These are phyloP conservation scores for Lepidurus packardi DNA, from an alignment of 1,140 invertebrate species.

Conservation along the genomic window DNA sequence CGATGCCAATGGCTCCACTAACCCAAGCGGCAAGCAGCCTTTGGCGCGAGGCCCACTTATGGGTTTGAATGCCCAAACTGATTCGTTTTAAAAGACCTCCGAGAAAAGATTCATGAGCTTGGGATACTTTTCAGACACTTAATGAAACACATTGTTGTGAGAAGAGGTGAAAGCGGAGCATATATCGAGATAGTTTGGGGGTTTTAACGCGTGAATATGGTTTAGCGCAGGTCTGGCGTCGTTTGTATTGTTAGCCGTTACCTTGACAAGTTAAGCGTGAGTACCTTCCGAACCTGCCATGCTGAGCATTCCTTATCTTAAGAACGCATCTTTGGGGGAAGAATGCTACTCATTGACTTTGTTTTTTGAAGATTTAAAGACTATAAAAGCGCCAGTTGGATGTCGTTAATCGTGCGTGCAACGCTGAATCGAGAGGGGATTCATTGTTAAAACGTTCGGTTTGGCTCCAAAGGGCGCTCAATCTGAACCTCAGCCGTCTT, in stretches of 20 bases:
- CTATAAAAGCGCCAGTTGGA: too few relatives aligned
- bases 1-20: background rate
- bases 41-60: conserved; percentile 2
- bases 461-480: background rate
- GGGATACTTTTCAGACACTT: too few relatives aligned
- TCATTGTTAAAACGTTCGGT: background rate
- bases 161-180: too few relatives aligned
- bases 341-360: background rate
- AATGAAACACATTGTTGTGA: too few relatives aligned
- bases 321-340: background rate
- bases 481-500: too few relatives aligned
- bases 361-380: too few relatives aligned
- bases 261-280: background rate
- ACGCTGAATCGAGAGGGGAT: background rate
- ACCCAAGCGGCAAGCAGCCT: conserved; percentile 3
- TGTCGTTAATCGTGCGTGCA: background rate
- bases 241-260: conserved; percentile 1
- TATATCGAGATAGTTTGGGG: too few relatives aligned
- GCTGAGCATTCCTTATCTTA: background rate
- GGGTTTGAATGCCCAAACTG: background rate
- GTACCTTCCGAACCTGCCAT: background rate
- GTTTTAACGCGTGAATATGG: too few relatives aligned
- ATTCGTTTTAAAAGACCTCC: background rate
- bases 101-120: too few relatives aligned
- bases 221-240: background rate